Evolutionary conservation across 1,140 invertebrate species (phyloP), one percentile per base, ranked within the genome.

Genomic region (Eulimnadia texana): DNA sequence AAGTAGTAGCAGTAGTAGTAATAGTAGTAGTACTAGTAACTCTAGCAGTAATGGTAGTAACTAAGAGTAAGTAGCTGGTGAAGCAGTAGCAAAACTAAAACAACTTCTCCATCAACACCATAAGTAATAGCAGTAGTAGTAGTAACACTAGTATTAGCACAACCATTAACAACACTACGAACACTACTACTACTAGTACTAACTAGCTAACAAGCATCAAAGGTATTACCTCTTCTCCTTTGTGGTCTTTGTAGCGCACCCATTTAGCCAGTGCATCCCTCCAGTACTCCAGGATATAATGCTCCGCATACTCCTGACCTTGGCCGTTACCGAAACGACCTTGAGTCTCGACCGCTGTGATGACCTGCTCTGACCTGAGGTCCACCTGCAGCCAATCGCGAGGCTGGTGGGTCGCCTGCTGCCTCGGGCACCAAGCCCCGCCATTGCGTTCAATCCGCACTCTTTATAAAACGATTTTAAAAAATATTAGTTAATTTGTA

Each of bases 351-450:
- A 88, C 81, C 3, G 81, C 84, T 3, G 86, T 91, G 65, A 96
- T 79, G 54, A 91, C 80, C 68, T 88, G 83, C 54, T 90, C 78
- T 52, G 76, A 74, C 59, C 81, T 79, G 50, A 97, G 76, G 71
- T 94, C 84, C 55, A 96, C 83, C 76, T 96, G 86, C 16, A 96
- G 75, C 79, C 86, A 95, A 71, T 97, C 93, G 13, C 82, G 82
- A 0, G 83, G 80, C 56, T 88, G 86, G n/a, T 84, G 80, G 19
- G 85, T 88, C 29, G 96, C 85, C 74, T 89, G 85, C 59, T 84
- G 79, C 68, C 84, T 82, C 0, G 93, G 93, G 77, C 93, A 96
- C 93, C 93, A 97, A 0, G 93, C 93, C n/a, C 93, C 93, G 25
- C 92, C 89, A 66, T 88, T 86, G 65, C 84, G 83, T 70, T 97